These are phyloP conservation scores for Diuraphis noxia DNA, from an alignment of 1,140 invertebrate genomes.

Conservation along the genomic window DNA sequence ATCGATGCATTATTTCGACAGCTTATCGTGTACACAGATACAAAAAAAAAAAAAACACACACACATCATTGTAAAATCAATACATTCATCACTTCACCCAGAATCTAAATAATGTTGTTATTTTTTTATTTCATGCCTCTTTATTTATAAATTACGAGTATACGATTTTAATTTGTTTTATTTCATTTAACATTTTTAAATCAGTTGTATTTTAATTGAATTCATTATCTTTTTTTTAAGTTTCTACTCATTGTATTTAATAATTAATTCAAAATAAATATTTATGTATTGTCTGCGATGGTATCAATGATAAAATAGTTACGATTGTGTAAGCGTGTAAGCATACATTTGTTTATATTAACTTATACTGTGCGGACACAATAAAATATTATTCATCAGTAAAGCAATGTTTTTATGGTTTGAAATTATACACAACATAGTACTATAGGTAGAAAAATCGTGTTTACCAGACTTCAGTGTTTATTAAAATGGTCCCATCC, in stretches of 20 bases:
- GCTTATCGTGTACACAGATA: too few relatives aligned
- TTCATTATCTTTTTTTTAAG: not conserved
- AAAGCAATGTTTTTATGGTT: not conserved
- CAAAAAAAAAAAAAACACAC: too few relatives aligned
- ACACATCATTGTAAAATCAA: too few relatives aligned
- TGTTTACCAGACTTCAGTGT: not conserved
- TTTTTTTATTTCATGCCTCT: not conserved
- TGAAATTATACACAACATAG: not conserved
- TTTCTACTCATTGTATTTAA: not conserved
- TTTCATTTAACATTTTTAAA: not conserved
- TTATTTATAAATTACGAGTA: not conserved
- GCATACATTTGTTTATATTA: not conserved
- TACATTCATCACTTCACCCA: too few relatives aligned
- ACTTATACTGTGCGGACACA: not conserved
- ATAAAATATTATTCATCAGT: not conserved
- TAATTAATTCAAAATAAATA: conserved; percentile 4
- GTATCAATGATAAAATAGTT: not conserved
- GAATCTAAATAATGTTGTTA: too few relatives aligned
- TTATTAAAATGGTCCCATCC: not conserved
- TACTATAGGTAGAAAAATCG: not conserved
- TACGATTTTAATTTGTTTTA: not conserved
- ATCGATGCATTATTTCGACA: too few relatives aligned
- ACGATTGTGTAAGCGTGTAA: not conserved
- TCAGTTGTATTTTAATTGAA: not conserved
- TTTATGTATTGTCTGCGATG: not conserved